Percentiles rank a stretch among this genome's conserved stretches.
phyloP scores from a whole-genome alignment of 2,113 vertebrate species.

The Electrona antarctica region DNA sequence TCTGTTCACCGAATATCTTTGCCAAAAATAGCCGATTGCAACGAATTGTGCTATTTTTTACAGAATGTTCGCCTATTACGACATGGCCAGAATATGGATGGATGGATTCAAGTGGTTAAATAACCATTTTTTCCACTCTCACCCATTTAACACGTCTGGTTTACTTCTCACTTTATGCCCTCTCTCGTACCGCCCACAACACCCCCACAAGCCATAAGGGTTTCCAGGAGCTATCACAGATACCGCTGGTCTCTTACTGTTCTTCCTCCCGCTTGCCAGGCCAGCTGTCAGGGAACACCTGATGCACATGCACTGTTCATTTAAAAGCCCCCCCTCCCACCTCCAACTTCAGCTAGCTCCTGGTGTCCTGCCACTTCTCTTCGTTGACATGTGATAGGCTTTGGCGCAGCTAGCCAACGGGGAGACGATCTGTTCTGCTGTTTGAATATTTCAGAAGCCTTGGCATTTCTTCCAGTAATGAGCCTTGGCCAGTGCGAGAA shows the following conservation, averaged over 20 bases:
- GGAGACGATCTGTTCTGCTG: conserved; percentile 61
- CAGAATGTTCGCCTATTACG: too few relatives aligned
- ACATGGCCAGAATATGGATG: too few relatives aligned
- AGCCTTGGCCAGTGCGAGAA: conserved; percentile 37
- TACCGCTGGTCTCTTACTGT: background rate
- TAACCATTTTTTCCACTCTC: background rate
- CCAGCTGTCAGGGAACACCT: conserved; percentile 10
- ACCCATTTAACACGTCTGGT: background rate
- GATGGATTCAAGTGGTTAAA: background rate
- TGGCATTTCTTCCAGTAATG: conserved; percentile 65
- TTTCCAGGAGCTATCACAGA: background rate
- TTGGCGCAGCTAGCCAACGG: conserved; percentile 31
- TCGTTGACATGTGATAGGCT: conserved; percentile 45
- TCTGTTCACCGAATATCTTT: too few relatives aligned
- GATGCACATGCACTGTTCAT: too few relatives aligned
- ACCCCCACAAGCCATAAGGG: too few relatives aligned
- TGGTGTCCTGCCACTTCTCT: conserved; percentile 20
- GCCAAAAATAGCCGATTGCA: too few relatives aligned
- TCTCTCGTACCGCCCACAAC: background rate
- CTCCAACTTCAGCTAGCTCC: conserved; percentile 30
- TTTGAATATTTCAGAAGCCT: conserved; percentile 70
- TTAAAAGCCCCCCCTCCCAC: background rate
- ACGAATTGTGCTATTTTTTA: too few relatives aligned
- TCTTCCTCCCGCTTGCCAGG: conserved; percentile 1
- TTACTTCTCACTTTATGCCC: background rate